Base-by-base conservation (phyloP, 2,888 invertebrate genomes). In the Pandemis cinnamomeana region DNA sequence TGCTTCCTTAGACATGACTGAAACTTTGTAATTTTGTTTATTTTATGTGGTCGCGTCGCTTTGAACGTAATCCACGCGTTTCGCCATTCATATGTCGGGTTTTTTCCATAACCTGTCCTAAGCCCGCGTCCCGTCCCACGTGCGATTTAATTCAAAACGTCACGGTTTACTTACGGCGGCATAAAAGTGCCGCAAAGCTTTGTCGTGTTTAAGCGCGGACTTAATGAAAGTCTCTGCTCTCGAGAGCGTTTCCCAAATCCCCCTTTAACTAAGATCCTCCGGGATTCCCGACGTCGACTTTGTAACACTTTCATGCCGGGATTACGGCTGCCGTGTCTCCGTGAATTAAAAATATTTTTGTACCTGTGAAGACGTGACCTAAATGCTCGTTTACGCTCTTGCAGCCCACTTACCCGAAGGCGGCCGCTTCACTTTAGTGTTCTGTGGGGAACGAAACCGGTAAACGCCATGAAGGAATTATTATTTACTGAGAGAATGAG, bases 171-270 rank as follows among this genome's bases (percentile, higher is more conserved):
- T 76, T 73, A 67, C 76, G 68, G 77, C 68, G 71, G 73, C 78
- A 78, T 76, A 78, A 79, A 79, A 79, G 78, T 78, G 76, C 77
- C 75, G 75, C 78, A 74, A 85, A 85, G 87, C 89, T 86, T 86
- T 86, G 87, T 86, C 83, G 83, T 81, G 81, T 84, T 85, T 86
- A 86, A 86, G 85, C 83, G 84, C 77, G 79, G 86, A 86, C 87
- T 89, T 91, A 89, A 90, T 90, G 90, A 90, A 90, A 89, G 83
- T 85, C 84, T 55, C 55, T 58, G 58, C 58, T 58, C 58, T 83
- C 81, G 82, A 79, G 79, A 84, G 82, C 85, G 80, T 84, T 81
- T 81, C 81, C 81, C 79, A 82, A 87, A 85, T 85, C 85, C 83
- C 83, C 84, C 80, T 81, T 82, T 81, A 82, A 81, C 84, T 78